Base-by-base conservation (phyloP, 2,888 invertebrate genomes). In the Ectemnius lituratus region DNA sequence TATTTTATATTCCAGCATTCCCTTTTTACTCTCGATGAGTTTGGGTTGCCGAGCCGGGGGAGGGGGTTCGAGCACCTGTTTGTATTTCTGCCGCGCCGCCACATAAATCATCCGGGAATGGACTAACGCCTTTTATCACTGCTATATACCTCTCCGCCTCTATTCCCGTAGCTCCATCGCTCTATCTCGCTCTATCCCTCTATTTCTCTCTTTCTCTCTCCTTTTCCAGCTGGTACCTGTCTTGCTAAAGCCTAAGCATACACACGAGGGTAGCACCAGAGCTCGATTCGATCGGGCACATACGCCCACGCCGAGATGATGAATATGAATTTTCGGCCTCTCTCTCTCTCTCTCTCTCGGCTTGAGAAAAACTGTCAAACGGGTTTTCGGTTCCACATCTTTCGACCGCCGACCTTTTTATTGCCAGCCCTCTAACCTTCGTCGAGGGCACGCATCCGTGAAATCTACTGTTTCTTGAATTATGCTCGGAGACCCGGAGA, bases 71-170 rank as follows among this genome's bases (percentile, higher is more conserved):
- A 84, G 86, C 88, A 87, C 88, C 88, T 88, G 88, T 88, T 88
- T 88, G 86, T 88, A 86, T 88, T 88, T 85, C 85, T 83, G 79
- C 84, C 79, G 76, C 81, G 86, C 87, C 88, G 86, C 84, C 85
- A 77, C 87, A 88, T 88, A 88, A 88, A 88, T 88, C 88, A 88
- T 88, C 76, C 80, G 66, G 78, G 84, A 88, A 87, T 86, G 82
- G 86, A 88, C 86, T 84, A 85, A 84, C 82, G 86, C 83, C 87
- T 87, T 87, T 88, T 86, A 87, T 88, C 87, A 86, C 85, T 83
- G 83, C 78, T 81, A 70, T 79, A 74, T 70, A 62, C 62, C 66
- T 70, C 63, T 20, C 67, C 47, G 63, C 60, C 65, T 61, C 65
- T 47, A 62, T 58, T 23, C 28, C 67, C 23, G 14, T 46, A 37